Evolutionary conservation across 2,888 invertebrate species (phyloP).

Genomic region (Sclerodermus sp.): DNA sequence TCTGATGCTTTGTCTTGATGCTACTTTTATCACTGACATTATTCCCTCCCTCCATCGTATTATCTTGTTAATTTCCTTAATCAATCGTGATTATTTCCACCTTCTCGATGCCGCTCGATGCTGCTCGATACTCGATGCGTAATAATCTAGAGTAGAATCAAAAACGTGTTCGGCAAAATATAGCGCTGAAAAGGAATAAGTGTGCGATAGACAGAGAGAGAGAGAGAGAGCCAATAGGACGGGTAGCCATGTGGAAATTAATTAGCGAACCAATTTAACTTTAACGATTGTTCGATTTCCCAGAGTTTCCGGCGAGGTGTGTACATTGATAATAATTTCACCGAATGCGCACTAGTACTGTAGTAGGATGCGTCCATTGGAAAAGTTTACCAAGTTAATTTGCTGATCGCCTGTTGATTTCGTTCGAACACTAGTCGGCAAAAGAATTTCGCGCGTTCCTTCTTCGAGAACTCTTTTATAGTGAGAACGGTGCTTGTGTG

Average conservation of each 20-base stretch:
- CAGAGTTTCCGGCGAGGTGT: conserved; percentile 28
- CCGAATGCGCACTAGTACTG: conserved; percentile 24
- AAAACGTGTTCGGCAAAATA: too few relatives aligned
- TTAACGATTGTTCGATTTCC: conserved; percentile 44
- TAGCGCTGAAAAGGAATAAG: conserved; percentile 8
- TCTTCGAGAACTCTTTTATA: too few relatives aligned
- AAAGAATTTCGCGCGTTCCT: too few relatives aligned
- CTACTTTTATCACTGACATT: too few relatives aligned
- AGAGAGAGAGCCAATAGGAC: conserved; percentile 18
- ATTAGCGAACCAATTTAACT: conserved; percentile 52
- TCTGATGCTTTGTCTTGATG: too few relatives aligned
- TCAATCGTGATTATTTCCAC: too few relatives aligned
- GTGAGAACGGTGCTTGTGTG: too few relatives aligned
- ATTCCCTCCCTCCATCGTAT: too few relatives aligned
- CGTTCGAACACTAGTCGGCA: background rate
- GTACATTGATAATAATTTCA: conserved; percentile 45
- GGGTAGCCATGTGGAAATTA: conserved; percentile 43
- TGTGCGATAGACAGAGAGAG: conserved; percentile 2
- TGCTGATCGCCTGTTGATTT: conserved; percentile 37
- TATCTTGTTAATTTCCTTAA: too few relatives aligned
- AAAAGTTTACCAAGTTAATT: conserved; percentile 34
- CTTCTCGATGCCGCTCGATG: too few relatives aligned
- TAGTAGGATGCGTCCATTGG: conserved; percentile 22
- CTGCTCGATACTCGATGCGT: too few relatives aligned
- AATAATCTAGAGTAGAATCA: too few relatives aligned